A percentile compares a stretch with the other conserved stretches of the same genome.
These are phyloP conservation scores for Leptatherina wallacei DNA, from an alignment of 2,797 vertebrate species.

Conservation along the genomic window DNA sequence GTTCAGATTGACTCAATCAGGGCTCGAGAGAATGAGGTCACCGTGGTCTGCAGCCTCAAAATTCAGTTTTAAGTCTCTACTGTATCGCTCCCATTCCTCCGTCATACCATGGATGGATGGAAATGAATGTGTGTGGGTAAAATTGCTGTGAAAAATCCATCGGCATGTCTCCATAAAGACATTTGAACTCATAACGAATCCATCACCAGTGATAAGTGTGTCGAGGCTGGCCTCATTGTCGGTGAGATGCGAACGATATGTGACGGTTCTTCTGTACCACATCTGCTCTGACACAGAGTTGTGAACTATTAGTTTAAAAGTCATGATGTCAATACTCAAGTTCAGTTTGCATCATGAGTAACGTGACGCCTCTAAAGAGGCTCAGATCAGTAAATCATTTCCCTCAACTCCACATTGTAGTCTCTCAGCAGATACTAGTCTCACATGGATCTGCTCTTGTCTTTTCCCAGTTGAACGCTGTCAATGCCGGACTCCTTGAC, in stretches of 20 bases:
- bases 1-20: too few species aligned
- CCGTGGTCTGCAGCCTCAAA: too few species aligned
- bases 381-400: too few species aligned
- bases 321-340: background rate
- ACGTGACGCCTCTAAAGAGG: too few species aligned
- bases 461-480: constrained; percentile 7
- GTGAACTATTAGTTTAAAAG: background rate
- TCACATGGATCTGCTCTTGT: background rate
- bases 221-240: background rate
- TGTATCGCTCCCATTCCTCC: too few species aligned
- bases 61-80: too few species aligned
- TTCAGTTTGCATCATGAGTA: background rate
- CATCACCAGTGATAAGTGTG: background rate
- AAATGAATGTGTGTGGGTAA: too few species aligned
- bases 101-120: too few species aligned
- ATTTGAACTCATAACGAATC: background rate
- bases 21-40: background rate
- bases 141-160: background rate
- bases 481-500: constrained; percentile 38
- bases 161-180: background rate
- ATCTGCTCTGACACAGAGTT: background rate
- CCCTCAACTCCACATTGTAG: too few species aligned
- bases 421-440: background rate
- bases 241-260: background rate
- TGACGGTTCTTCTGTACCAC: background rate